Conservation (phyloP, 2,888 invertebrate species). For the Ypsolopha scabrella region DNA sequence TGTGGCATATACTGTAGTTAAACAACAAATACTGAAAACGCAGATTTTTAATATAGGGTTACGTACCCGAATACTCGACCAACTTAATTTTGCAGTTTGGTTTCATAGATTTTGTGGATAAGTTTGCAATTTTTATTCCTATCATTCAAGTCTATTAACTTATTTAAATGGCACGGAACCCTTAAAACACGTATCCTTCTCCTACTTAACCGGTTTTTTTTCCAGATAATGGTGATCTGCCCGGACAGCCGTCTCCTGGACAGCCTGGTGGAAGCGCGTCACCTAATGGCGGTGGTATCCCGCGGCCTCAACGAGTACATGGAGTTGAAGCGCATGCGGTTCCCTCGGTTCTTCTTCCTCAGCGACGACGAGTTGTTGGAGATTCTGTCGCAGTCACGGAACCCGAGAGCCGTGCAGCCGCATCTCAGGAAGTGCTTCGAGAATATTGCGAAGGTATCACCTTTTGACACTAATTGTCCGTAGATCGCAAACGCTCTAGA, state of each 20-base stretch:
- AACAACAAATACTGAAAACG: no score
- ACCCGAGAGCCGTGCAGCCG: conserved; percentile 83
- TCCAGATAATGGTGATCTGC: conserved; percentile 73
- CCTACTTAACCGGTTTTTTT: no score
- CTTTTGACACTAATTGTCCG: background rate
- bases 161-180: no score
- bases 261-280: conserved; percentile 76
- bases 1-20: no score
- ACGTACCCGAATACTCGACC: no score
- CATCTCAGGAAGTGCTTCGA: conserved; percentile 89
- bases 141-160: no score
- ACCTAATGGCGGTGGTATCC: conserved; percentile 77
- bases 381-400: conserved; percentile 82
- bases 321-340: conserved; percentile 79
- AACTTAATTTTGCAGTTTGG: no score
- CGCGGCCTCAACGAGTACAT: conserved; percentile 83
- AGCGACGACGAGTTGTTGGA: conserved; percentile 87
- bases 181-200: no score
- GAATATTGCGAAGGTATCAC: conserved; percentile 74
- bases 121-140: no score
- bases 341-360: conserved; percentile 85
- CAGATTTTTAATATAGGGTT: no score
- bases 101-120: no score
- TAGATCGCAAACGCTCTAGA: no score
- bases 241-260: conserved; percentile 76